These are phyloP conservation scores for Lepilemur ruficaudatus DNA, from an alignment of 2,797 vertebrate genomes.

Conservation along the genomic window DNA sequence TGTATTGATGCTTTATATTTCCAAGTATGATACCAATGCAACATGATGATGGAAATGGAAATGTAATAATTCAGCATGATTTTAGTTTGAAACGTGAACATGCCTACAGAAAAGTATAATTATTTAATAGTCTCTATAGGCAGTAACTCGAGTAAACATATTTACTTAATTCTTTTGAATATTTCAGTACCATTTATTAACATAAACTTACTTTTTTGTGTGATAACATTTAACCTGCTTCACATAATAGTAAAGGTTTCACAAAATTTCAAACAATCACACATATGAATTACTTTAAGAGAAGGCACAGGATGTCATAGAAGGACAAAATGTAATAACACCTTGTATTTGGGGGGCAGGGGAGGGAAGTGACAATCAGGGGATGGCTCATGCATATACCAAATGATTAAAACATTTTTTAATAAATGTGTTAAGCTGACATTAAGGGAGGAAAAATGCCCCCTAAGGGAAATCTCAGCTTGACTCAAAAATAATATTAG, in stretches of 20 bases:
- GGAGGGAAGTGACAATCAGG: background rate
- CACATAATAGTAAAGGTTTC: background rate
- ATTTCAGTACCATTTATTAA: background rate
- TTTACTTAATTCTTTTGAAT: background rate
- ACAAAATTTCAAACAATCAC: background rate
- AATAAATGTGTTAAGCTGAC: constrained; percentile 51
- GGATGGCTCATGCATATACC: background rate
- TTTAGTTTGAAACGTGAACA: background rate
- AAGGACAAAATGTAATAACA: background rate
- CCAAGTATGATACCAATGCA: background rate
- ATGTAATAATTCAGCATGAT: background rate
- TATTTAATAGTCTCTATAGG: background rate
- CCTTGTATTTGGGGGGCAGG: background rate
- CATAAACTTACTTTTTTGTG: background rate
- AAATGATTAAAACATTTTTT: background rate
- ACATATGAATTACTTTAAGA: constrained; percentile 11
- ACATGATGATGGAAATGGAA: background rate
- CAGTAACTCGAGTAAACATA: background rate
- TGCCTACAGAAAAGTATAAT: background rate
- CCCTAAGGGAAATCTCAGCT: constrained; percentile 56
- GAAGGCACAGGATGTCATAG: background rate
- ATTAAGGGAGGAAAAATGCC: constrained; percentile 20
- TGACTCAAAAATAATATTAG: constrained; percentile 57
- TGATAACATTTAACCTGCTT: constrained; percentile 17
- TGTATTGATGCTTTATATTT: background rate